These are phyloP conservation scores for Amorpha juglandis DNA, from an alignment of 2,888 invertebrate species.

Conservation along the genomic window DNA sequence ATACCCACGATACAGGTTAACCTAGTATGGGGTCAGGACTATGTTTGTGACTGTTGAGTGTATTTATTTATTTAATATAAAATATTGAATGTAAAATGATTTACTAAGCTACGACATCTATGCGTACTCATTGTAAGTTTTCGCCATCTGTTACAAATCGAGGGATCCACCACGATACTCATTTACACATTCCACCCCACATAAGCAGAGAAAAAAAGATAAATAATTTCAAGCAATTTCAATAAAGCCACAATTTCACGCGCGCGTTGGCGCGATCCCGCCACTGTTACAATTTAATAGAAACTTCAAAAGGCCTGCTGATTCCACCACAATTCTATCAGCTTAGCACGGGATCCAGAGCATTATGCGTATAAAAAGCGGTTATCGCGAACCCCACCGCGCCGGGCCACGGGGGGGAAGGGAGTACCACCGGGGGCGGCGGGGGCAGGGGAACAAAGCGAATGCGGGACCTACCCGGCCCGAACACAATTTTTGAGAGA, in stretches of 20 bases:
- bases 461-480: slow-evolving; percentile 50
- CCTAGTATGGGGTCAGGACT: too few species aligned
- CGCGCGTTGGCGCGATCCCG: slow-evolving; percentile 78
- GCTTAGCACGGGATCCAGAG: slow-evolving; percentile 80
- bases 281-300: slow-evolving; percentile 83
- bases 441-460: slow-evolving; percentile 40
- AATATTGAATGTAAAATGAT: too few species aligned
- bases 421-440: background rate
- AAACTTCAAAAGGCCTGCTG: slow-evolving; percentile 82
- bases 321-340: slow-evolving; percentile 83
- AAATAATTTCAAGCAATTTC: slow-evolving; percentile 76
- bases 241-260: slow-evolving; percentile 82
- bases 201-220: slow-evolving; percentile 54
- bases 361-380: slow-evolving; percentile 83
- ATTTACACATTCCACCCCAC: slow-evolving; percentile 45
- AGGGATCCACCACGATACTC: slow-evolving; percentile 26
- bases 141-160: background rate
- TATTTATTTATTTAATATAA: too few species aligned
- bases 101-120: too few species aligned
- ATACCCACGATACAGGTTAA: too few species aligned
- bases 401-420: slow-evolving; percentile 16
- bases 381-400: slow-evolving; percentile 69
- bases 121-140: background rate
- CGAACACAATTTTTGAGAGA: slow-evolving; percentile 56
- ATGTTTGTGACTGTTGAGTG: too few species aligned